phyloP scores from a whole-genome alignment of 2,797 vertebrate species.

The Balearica regulorum region DNA sequence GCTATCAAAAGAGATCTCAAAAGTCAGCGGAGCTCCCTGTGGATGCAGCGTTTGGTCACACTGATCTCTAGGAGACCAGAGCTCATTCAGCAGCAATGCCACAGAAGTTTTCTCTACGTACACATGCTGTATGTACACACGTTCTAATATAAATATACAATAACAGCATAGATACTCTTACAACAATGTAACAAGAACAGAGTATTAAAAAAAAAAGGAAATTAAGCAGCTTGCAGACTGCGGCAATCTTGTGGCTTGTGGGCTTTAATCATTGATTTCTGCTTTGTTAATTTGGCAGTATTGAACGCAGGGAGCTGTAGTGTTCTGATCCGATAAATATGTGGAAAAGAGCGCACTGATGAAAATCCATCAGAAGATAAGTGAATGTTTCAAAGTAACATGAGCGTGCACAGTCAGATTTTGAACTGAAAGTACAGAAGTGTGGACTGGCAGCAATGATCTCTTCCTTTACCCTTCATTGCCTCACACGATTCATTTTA shows the following conservation, averaged over 20 bases:
- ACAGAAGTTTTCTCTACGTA: not conserved
- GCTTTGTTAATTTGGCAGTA: not conserved
- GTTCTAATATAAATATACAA: not conserved
- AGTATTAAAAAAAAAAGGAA: not conserved
- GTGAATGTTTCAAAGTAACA: not conserved
- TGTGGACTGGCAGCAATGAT: not conserved
- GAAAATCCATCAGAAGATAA: not conserved
- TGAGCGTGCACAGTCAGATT: not conserved
- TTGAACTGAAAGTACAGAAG: not conserved
- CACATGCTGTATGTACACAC: rapidly evolving
- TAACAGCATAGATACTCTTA: not conserved
- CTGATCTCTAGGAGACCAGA: not conserved
- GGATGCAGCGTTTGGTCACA: not conserved
- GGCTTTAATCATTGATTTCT: not conserved
- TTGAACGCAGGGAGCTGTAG: not conserved
- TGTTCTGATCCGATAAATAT: rapidly evolving
- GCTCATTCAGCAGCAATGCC: not conserved
- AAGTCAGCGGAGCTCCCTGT: not conserved
- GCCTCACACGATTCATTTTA: not conserved
- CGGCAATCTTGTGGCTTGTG: not conserved
- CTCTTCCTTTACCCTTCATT: not conserved
- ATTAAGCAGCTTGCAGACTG: not conserved
- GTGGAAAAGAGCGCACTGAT: not conserved
- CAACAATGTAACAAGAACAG: not conserved
- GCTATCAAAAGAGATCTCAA: not conserved